These are phyloP conservation scores for Sebastes fasciatus DNA, from an alignment of 2,113 vertebrate species.

Conservation along the genomic window DNA sequence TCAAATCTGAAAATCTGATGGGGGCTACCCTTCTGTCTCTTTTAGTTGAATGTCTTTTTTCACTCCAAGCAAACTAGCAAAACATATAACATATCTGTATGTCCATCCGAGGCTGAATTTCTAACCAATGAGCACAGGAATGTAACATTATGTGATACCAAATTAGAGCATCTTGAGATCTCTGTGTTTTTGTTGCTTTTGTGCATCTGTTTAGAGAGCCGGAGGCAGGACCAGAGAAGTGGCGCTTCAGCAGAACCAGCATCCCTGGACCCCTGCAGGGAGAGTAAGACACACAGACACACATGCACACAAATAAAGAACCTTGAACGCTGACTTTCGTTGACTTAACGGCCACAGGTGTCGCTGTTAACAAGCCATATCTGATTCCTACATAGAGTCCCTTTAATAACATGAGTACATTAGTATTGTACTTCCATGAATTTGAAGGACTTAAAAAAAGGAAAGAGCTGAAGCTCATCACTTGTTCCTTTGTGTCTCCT, in stretches of 20 bases:
- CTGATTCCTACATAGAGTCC: no score
- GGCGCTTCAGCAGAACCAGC: conserved; percentile 84
- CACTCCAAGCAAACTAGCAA: background rate
- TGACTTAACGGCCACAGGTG: no score
- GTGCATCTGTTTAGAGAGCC: conserved; percentile 80
- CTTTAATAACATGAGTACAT: no score
- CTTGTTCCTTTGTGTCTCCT: conserved; percentile 18
- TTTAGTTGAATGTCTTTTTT: no score
- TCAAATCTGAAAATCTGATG: background rate
- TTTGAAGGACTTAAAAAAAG: background rate
- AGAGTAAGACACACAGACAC: conserved; percentile 84
- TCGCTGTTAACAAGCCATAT: no score
- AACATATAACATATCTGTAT: background rate
- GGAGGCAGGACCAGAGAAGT: conserved; percentile 84
- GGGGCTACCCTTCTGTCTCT: no score
- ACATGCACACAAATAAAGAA: background rate
- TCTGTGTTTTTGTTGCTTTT: conserved; percentile 25
- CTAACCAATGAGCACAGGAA: background rate
- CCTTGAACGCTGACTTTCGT: no score
- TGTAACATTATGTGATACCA: background rate
- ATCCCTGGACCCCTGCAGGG: conserved; percentile 96
- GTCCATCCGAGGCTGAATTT: background rate
- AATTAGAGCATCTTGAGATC: background rate
- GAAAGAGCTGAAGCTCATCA: background rate
- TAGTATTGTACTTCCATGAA: no score